phyloP scores from a whole-genome alignment of 1,140 invertebrate species.

The Drosophila bocqueti region DNA sequence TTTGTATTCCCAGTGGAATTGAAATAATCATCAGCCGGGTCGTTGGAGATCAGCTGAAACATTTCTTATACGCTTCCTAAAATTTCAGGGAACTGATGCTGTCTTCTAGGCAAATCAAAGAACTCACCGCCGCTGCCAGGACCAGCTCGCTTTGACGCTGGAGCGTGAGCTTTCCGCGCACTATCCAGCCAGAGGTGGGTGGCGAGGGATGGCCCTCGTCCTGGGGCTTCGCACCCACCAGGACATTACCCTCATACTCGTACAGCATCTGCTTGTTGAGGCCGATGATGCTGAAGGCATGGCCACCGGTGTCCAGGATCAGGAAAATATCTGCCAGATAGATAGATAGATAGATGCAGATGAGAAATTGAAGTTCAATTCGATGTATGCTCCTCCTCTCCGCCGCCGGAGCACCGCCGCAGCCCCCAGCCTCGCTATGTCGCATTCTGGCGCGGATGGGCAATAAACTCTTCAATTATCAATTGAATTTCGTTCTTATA shows the following conservation, averaged over 20 bases:
- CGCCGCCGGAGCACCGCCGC: not conserved
- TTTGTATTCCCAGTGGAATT: slow-evolving; percentile 22
- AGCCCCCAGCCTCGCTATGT: slow-evolving; percentile 1
- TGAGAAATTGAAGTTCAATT: slow-evolving; percentile 55
- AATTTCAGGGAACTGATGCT: not conserved
- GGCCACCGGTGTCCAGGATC: slow-evolving; percentile 70
- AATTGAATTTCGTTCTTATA: slow-evolving; percentile 71
- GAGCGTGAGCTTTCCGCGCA: slow-evolving; percentile 79
- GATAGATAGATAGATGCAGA: slow-evolving; percentile 21
- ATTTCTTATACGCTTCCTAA: slow-evolving; percentile 23
- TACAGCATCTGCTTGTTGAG: slow-evolving; percentile 83
- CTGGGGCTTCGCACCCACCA: slow-evolving; percentile 80
- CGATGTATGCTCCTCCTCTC: not conserved
- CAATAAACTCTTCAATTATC: slow-evolving; percentile 77
- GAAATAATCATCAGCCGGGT: slow-evolving; percentile 21
- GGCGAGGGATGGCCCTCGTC: slow-evolving; percentile 72
- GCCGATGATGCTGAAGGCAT: slow-evolving; percentile 79
- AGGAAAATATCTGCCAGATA: slow-evolving; percentile 72
- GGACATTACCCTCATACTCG: slow-evolving; percentile 81
- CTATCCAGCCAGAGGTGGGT: slow-evolving; percentile 82
- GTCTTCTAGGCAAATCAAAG: not conserved
- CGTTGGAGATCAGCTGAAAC: slow-evolving; percentile 25
- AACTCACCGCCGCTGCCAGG: slow-evolving; percentile 81
- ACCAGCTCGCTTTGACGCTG: slow-evolving; percentile 71
- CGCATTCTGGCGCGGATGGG: slow-evolving; percentile 48